These are phyloP conservation scores for Zosterops japonicus DNA, from an alignment of 2,113 vertebrate species.

Conservation along the genomic window DNA sequence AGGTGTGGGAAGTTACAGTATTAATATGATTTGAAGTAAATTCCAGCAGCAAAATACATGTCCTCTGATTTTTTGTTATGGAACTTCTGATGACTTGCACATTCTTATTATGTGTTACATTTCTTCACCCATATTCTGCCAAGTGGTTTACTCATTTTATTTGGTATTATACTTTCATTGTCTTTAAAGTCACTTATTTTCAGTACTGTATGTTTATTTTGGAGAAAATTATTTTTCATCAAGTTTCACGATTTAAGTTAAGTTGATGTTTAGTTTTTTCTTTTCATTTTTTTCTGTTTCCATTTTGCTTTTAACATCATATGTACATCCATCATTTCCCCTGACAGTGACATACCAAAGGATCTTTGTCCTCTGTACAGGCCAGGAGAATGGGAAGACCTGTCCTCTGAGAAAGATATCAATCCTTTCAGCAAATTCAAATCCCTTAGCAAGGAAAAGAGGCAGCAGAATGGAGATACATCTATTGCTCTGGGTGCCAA, in stretches of 20 bases:
- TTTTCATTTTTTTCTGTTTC: slow-evolving; percentile 58
- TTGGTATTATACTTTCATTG: background rate
- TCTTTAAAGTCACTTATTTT: slow-evolving; percentile 38
- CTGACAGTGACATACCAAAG: slow-evolving; percentile 93
- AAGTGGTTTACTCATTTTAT: background rate
- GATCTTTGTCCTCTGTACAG: slow-evolving; percentile 99
- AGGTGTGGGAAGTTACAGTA: background rate
- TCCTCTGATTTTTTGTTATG: background rate
- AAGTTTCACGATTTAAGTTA: slow-evolving; percentile 45
- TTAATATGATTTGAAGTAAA: background rate
- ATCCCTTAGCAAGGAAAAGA: slow-evolving; percentile 81
- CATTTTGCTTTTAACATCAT: slow-evolving; percentile 78
- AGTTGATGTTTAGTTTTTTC: slow-evolving; percentile 65
- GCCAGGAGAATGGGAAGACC: slow-evolving; percentile 97
- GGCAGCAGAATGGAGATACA: slow-evolving; percentile 72
- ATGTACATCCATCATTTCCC: slow-evolving; percentile 78
- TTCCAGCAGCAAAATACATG: background rate
- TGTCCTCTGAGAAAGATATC: slow-evolving; percentile 91
- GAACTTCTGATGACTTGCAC: background rate
- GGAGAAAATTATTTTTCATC: slow-evolving; percentile 6
- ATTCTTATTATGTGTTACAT: background rate
- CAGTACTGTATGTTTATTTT: slow-evolving; percentile 52
- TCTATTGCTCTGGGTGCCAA: background rate
- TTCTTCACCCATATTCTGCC: background rate
- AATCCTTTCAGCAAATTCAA: slow-evolving; percentile 98